Evolutionary conservation across 1,140 invertebrate genomes (phyloP).

Genomic region (Drosophila obscura): DNA sequence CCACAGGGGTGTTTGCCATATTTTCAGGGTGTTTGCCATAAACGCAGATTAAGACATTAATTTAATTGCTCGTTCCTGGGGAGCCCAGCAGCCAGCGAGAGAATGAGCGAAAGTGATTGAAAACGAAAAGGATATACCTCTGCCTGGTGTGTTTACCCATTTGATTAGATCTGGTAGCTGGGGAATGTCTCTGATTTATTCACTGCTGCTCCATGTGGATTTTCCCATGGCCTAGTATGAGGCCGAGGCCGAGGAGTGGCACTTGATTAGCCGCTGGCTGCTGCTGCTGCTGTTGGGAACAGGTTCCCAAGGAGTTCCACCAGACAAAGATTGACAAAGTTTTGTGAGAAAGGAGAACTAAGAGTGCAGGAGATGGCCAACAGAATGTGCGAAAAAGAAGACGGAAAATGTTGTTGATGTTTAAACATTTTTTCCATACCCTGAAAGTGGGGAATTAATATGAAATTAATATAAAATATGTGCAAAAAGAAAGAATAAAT

Average conservation of each 20-base stretch:
- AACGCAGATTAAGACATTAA: constrained; percentile 82
- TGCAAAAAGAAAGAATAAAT: too few species aligned
- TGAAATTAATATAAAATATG: too few species aligned
- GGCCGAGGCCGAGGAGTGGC: constrained; percentile 44
- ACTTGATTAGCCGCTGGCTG: constrained; percentile 45
- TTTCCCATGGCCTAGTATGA: constrained; percentile 60
- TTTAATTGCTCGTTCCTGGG: constrained; percentile 72
- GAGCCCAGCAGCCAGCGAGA: constrained; percentile 2
- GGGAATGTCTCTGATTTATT: constrained; percentile 56
- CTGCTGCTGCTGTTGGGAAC: constrained; percentile 16
- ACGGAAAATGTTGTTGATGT: too few species aligned
- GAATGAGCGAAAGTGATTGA: constrained; percentile 19
- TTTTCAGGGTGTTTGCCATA: constrained; percentile 77
- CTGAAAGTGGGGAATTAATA: too few species aligned
- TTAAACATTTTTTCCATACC: too few species aligned
- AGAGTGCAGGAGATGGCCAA: neutral
- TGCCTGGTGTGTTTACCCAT: constrained; percentile 58
- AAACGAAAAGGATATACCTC: too few species aligned
- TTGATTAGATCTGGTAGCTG: constrained; percentile 46
- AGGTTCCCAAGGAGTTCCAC: constrained; percentile 45
- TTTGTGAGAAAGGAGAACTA: neutral
- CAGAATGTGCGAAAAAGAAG: too few species aligned
- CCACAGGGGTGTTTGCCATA: constrained; percentile 35
- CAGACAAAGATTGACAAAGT: constrained; percentile 31
- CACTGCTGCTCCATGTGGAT: constrained; percentile 55